Evolutionary conservation across 2,113 vertebrate species (phyloP), one percentile per base, ranked within the genome.

Genomic region (Mormyrus iriodes): DNA sequence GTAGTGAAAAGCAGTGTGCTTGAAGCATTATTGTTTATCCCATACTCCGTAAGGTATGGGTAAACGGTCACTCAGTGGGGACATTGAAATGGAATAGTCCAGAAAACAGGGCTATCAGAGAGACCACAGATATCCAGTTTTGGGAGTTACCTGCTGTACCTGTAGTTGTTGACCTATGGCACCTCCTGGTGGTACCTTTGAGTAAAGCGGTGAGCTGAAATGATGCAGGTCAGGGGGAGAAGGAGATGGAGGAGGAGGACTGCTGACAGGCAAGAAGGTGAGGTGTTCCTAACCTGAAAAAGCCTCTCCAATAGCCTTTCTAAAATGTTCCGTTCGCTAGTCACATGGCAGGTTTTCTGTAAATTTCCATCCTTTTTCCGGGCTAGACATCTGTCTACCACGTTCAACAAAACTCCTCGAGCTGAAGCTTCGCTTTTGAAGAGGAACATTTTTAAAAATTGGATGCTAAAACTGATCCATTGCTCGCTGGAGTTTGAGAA

Each of bases 151-250:
- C 39, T 46, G 42, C 35, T 65, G 24, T 39, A n/a, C 42, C 39
- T 21, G 35, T 6, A 44, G 24, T 27, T 58, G 35, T 19, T 85
- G 44, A 85, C 76, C 76, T 82, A 35, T 65, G 13, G 55, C 53
- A 21, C 82, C 88, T 27, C 83, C 88, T 89, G 85, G 88, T 85
- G 83, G 84, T 17, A 42, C 21, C n/a, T 21, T 65, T 46, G 24
- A 35, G 15, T 46, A 31, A 42, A 42, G 79, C 52, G 19, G 24
- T 0, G 4, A 19, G 42, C 5, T 15, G 42, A 31, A 39, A 69
- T 10, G 46, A 31, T 84, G 51, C 79, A 53, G 76, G 9, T 73
- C 42, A 35, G 24, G 19, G 27, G 24, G 5, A 17, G 46, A 3
- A 42, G 24, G 2, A n/a, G 46, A 89, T 24, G 27, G 1, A 27